These are phyloP conservation scores for Selene dorsalis DNA, from an alignment of 2,797 vertebrate species.

Conservation along the genomic window DNA sequence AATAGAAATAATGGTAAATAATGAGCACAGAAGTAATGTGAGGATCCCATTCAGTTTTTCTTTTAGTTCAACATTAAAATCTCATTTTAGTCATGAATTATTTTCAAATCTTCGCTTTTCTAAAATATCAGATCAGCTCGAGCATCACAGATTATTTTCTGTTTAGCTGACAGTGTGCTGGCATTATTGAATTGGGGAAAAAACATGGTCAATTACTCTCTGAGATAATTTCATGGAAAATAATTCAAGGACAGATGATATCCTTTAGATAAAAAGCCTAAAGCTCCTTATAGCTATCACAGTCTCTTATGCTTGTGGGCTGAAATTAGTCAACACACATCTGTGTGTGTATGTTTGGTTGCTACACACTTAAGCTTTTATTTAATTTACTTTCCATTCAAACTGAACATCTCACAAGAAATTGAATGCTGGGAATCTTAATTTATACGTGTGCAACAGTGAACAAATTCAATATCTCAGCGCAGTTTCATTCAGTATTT, in stretches of 20 bases:
- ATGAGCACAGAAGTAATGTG: slow-evolving; percentile 1
- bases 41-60: background rate
- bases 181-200: background rate
- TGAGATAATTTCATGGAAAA: slow-evolving; percentile 18
- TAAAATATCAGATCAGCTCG: slow-evolving; percentile 13
- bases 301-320: background rate
- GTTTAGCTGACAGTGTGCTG: background rate
- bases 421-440: background rate
- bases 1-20: background rate
- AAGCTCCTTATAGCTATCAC: slow-evolving; percentile 9
- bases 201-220: slow-evolving; percentile 22
- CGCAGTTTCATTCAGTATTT: background rate
- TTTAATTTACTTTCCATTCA: background rate
- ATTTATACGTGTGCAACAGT: background rate
- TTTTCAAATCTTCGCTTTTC: slow-evolving; percentile 21
- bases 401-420: background rate
- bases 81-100: slow-evolving; percentile 15
- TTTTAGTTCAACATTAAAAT: background rate
- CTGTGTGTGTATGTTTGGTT: background rate
- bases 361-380: background rate
- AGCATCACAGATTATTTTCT: slow-evolving; percentile 25
- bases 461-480: background rate
- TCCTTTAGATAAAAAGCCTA: slow-evolving; percentile 25
- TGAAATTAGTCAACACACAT: slow-evolving; percentile 31
- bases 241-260: slow-evolving; percentile 32